Base-by-base conservation (phyloP, 2,797 vertebrate species). In the Myotis myotis region DNA sequence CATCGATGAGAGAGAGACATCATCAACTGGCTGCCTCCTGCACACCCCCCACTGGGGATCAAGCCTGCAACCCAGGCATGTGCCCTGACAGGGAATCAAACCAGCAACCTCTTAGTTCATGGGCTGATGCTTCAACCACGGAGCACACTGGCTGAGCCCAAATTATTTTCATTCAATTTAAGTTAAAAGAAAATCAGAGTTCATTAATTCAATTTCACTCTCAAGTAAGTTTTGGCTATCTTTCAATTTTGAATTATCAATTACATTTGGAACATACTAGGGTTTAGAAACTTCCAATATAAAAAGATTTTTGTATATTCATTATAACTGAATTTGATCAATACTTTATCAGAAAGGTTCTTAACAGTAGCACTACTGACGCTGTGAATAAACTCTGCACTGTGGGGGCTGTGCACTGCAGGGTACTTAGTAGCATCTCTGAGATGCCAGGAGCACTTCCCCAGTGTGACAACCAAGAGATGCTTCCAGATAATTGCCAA, bases 131-230 rank as follows among this genome's bases (percentile, higher is more conserved):
- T 62, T 62, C 60, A 62, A 62, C 12, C 28, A 62, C 60, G 62
- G 60, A 30, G 28, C 5, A 2, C 5, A 30, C 12, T 16, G 60
- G 60, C 60, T 62, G 60, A 28, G 28, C 23, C 19, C 78, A 62
- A 91, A 74, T 33, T 87, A 76, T 72, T 93, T 89, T 74, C 28
- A 51, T 33, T 75, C 41, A 88, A 83, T 91, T 95, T 93, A 86
- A 41, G 15, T 94, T 91, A 55, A 94, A 94, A 96, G 47, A 51
- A 85, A 13, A 80, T 80, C 19, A 86, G 62, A 89, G 7, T 64
- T 41, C 36, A 89, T 64, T 60, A 71, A 44, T 60, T 93, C 53
- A 53, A 57, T 51, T 74, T 91, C 85, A 72, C 64, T 86, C 23
- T 83, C 57, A 86, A 75, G 28, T 79, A 85, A 92, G 28, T 33